Percentiles rank a stretch among this genome's conserved stretches.
Evolutionary conservation across 2,888 invertebrate genomes (phyloP).

Genomic region (Phyllotreta cruciferae): DNA sequence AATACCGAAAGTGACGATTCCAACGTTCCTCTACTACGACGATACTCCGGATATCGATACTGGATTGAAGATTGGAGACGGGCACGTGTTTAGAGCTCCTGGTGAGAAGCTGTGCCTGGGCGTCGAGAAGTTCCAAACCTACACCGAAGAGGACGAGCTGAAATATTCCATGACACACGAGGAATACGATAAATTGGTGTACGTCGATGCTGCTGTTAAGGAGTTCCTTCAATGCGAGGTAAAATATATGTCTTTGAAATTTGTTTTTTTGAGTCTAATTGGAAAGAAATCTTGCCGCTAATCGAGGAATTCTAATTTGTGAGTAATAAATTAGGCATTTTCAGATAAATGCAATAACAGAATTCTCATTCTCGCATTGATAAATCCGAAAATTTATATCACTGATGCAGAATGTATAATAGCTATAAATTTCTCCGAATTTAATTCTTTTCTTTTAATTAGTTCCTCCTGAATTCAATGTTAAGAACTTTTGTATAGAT

Average conservation of each 20-base stretch:
- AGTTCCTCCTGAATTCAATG: no score
- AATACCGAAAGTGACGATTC: constrained; percentile 55
- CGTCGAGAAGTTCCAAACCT: constrained; percentile 40
- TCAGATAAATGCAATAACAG: no score
- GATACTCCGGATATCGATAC: constrained; percentile 58
- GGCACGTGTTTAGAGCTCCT: constrained; percentile 54
- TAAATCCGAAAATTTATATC: no score
- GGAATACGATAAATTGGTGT: constrained; percentile 67
- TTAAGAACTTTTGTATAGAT: no score
- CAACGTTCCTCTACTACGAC: constrained; percentile 57
- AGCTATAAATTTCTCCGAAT: no score
- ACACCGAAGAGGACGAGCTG: constrained; percentile 55
- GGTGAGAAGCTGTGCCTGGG: constrained; percentile 60
- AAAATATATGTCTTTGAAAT: constrained; percentile 38
- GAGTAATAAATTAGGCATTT: no score
- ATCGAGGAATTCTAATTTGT: no score
- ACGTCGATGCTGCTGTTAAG: constrained; percentile 69
- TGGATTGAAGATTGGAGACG: constrained; percentile 61
- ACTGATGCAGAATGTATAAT: no score
- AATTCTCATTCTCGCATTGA: no score
- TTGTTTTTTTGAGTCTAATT: no score
- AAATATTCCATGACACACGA: constrained; percentile 67
- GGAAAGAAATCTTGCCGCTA: no score
- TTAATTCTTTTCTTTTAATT: no score
- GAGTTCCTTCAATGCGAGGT: constrained; percentile 67